A percentile compares a stretch with the other conserved stretches of the same genome.
These are phyloP conservation scores for Osmerus eperlanus DNA, from an alignment of 2,113 vertebrate genomes.

Conservation along the genomic window DNA sequence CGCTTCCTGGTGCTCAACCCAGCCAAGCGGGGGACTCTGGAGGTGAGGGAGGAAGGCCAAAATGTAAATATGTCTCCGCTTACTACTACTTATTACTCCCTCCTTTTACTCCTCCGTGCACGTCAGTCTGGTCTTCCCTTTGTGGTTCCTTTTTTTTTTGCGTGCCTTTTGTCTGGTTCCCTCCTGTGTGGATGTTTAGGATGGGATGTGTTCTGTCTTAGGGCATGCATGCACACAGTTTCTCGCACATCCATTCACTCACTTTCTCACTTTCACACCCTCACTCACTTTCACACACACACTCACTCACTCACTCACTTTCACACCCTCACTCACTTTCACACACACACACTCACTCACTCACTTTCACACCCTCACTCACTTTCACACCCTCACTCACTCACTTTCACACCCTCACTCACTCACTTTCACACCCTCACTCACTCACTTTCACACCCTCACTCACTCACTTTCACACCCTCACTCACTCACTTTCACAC, in stretches of 20 bases:
- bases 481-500: no score
- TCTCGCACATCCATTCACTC: not conserved
- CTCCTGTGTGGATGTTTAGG: not conserved
- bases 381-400: no score
- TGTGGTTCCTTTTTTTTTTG: not conserved
- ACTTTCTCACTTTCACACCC: not conserved
- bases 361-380: no score
- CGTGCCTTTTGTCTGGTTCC: not conserved
- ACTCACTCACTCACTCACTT: no score
- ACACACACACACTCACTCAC: no score
- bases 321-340: no score
- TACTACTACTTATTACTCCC: not conserved
- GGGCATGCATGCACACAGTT: not conserved
- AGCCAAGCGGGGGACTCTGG: slow-evolving; percentile 93
- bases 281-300: no score
- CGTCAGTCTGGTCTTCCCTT: not conserved
- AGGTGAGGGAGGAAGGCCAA: slow-evolving; percentile 81
- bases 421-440: no score
- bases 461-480: no score
- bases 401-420: no score
- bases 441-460: not conserved
- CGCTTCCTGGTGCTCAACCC: slow-evolving; percentile 98
- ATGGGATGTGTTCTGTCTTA: not conserved
- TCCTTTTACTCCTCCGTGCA: slow-evolving; percentile 29
- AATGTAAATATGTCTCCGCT: slow-evolving; percentile 56